Percentiles rank a stretch among this genome's conserved stretches.
Evolutionary conservation across 2,888 invertebrate genomes (phyloP).

Genomic region (Altica lythri): DNA sequence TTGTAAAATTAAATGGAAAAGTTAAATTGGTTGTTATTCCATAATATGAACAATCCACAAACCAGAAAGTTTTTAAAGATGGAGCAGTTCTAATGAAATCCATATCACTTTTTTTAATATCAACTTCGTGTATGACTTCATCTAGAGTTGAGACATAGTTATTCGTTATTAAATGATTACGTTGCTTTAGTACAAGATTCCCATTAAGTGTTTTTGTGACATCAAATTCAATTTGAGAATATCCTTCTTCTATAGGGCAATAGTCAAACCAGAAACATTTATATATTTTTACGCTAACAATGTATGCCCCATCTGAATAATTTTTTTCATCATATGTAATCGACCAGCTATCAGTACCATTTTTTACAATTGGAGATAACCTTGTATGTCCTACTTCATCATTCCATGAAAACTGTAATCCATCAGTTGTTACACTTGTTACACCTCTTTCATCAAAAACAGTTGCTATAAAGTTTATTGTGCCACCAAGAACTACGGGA

Average conservation of each 20-base stretch:
- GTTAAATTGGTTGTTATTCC: slow-evolving; percentile 66
- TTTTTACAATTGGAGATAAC: slow-evolving; percentile 58
- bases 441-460: slow-evolving; percentile 59
- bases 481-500: slow-evolving; percentile 73
- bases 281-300: slow-evolving; percentile 62
- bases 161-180: slow-evolving; percentile 61
- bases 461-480: slow-evolving; percentile 69
- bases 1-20: slow-evolving; percentile 68
- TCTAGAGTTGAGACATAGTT: slow-evolving; percentile 69
- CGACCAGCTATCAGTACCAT: slow-evolving; percentile 66
- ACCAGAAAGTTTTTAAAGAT: slow-evolving; percentile 73
- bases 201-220: slow-evolving; percentile 70
- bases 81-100: slow-evolving; percentile 64
- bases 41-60: slow-evolving; percentile 74
- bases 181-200: slow-evolving; percentile 67
- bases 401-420: slow-evolving; percentile 61
- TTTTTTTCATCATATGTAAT: slow-evolving; percentile 61
- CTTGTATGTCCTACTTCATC: slow-evolving; percentile 64
- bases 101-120: slow-evolving; percentile 65
- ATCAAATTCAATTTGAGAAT: slow-evolving; percentile 54
- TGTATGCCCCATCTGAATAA: slow-evolving; percentile 66
- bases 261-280: slow-evolving; percentile 47
- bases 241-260: slow-evolving; percentile 57
- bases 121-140: slow-evolving; percentile 64
- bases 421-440: slow-evolving; percentile 45